phyloP scores from a whole-genome alignment of 2,797 vertebrate species.

The Pseudotriccus pelzelni region DNA sequence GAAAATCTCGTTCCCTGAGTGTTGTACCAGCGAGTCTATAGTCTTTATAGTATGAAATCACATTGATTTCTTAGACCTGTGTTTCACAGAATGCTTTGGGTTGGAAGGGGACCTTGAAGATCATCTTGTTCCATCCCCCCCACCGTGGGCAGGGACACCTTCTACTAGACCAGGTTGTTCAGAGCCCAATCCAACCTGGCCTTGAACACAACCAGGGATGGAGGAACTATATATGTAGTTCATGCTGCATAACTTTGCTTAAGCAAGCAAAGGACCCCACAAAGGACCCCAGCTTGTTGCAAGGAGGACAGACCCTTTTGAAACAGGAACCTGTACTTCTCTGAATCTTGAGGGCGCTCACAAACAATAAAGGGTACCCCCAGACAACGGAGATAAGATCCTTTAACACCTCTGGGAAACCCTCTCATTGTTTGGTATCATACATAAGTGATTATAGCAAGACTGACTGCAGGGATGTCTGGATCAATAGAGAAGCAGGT shows the following conservation, averaged over 20 bases:
- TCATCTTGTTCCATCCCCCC: not conserved
- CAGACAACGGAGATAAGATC: accelerated
- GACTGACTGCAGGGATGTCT: not conserved
- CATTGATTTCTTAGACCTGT: not conserved
- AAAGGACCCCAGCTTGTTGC: not conserved
- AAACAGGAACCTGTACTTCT: not conserved
- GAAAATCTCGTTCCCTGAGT: not conserved
- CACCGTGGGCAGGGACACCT: not conserved
- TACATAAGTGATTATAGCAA: not conserved
- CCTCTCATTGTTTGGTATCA: not conserved
- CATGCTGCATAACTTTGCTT: accelerated
- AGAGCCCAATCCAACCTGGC: not conserved
- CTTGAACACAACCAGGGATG: not conserved
- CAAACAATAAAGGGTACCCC: not conserved
- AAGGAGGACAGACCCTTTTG: not conserved
- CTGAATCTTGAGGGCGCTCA: not conserved
- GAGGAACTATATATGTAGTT: not conserved
- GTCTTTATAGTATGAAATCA: accelerated
- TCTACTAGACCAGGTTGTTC: not conserved
- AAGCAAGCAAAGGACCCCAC: not conserved
- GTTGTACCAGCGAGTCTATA: not conserved
- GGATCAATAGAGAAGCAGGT: not conserved
- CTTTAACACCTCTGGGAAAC: not conserved
- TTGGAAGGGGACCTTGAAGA: not conserved
- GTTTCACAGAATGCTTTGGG: not conserved